phyloP scores from a whole-genome alignment of 92 coral and sea anemone genomes.

The Parazoanthus swiftii region DNA sequence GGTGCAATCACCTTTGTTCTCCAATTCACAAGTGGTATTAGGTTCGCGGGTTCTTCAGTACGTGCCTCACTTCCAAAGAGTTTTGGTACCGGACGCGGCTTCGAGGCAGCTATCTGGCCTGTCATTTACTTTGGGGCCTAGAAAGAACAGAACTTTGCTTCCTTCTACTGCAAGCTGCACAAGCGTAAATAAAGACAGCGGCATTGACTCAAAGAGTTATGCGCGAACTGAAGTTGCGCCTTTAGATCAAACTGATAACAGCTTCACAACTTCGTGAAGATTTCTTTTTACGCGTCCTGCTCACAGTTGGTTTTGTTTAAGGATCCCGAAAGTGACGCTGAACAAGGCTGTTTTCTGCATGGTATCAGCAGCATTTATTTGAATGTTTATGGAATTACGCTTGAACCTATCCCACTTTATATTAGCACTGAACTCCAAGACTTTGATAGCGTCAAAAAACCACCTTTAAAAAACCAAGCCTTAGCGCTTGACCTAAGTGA shows the following conservation, averaged over 20 bases:
- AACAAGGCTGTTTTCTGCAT: background rate
- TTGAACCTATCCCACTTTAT: background rate
- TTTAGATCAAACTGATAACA: background rate
- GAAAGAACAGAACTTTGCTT: background rate
- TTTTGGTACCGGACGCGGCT: slow-evolving; percentile 23
- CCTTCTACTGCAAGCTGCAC: background rate
- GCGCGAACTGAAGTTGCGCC: background rate
- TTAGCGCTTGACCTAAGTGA: background rate
- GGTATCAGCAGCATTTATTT: background rate
- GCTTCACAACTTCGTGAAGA: background rate
- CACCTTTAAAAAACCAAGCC: background rate
- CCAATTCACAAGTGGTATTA: background rate
- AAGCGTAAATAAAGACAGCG: background rate
- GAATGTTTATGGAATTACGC: background rate
- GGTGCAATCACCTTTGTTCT: slow-evolving; percentile 1
- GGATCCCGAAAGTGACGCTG: background rate
- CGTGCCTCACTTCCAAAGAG: slow-evolving; percentile 27
- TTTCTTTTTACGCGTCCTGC: too few species aligned
- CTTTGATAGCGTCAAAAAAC: too few species aligned
- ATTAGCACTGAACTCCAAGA: background rate
- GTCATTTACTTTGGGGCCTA: background rate
- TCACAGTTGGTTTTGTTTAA: background rate
- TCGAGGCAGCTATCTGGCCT: slow-evolving; percentile 16
- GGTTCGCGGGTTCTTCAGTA: background rate
- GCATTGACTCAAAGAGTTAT: background rate